Evolutionary conservation across 1,140 invertebrate genomes (phyloP), one percentile per base, ranked within the genome.

Genomic region (Lordiphosa stackelbergi): DNA sequence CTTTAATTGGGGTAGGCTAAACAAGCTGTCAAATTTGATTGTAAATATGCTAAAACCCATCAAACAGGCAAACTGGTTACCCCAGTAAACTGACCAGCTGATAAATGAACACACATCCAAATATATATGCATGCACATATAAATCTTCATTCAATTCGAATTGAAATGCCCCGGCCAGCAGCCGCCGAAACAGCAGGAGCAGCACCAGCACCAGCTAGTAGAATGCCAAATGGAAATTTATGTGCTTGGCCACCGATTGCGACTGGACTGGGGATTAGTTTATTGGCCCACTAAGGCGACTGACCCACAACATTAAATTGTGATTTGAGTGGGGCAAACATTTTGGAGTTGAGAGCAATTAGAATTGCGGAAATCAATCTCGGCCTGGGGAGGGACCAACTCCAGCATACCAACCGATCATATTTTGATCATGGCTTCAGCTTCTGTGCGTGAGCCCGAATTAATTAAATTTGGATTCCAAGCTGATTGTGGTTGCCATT

Each of bases 221-320:
- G 46, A 34, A 52, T 77, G 73, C 73, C 73, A 77, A 78, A 70
- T 79, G 66, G 54, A 81, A 74, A 78, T 78, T 78, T 78, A 78
- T 78, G 66, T 66, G 66, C 66, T 56, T 66, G 61, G 56, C 74
- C 47, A 61, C 56, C 54, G 66, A 55, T 58, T 48, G 61, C 59
- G 59, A 34, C 38, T 22, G 47, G 8, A 36, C 28, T 3, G 24
- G 11, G 45, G 54, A 59, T 59, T 69, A 35, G 55, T 68, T 69
- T 68, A 79, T 79, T 79, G 75, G 66, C 75, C 75, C 75, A 79
- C 75, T 79, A 81, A 79, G 63, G 55, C 75, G 61, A 53, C 77
- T 79, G 75, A 79, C 75, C 75, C 77, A 79, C 75, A 79, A 75
- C 75, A 83, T 79, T 79, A 79, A 79, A 79, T 79, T 79, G 75